Conservation (phyloP, 1,140 invertebrate species). For the Aphaenogaster ashmeadi region DNA sequence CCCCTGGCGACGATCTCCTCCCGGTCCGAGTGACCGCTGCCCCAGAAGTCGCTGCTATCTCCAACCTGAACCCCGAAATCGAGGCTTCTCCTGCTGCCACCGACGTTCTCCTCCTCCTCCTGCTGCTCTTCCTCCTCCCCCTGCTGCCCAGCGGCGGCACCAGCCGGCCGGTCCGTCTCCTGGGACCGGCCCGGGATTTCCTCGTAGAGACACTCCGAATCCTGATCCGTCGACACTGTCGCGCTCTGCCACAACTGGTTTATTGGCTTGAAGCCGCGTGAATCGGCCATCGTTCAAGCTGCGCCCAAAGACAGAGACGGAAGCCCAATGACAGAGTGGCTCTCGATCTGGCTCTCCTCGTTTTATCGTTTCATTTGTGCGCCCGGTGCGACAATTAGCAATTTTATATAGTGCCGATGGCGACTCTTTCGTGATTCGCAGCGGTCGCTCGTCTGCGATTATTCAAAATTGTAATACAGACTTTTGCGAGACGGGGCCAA, state of each 20-base stretch:
- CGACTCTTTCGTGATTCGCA: neutral
- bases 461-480: constrained; percentile 2
- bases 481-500: neutral
- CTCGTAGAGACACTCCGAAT: constrained; percentile 86
- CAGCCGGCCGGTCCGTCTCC: constrained; percentile 73
- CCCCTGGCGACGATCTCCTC: constrained; percentile 43
- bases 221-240: constrained; percentile 78
- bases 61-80: constrained; percentile 75
- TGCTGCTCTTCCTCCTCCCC: constrained; percentile 58
- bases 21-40: neutral
- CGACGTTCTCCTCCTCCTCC: constrained; percentile 46
- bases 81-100: constrained; percentile 49
- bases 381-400: neutral
- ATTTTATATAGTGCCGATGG: neutral
- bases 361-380: neutral
- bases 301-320: constrained; percentile 70
- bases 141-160: constrained; percentile 66
- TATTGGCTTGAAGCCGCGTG: constrained; percentile 87
- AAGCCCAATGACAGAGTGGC: constrained; percentile 30
- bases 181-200: constrained; percentile 84
- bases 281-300: constrained; percentile 86
- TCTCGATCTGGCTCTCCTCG: neutral
- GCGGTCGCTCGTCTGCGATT: constrained; percentile 19
- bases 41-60: constrained; percentile 72
- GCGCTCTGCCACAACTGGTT: constrained; percentile 84